Conservation (phyloP, 2,113 vertebrate genomes). For the Chaenocephalus aceratus region DNA sequence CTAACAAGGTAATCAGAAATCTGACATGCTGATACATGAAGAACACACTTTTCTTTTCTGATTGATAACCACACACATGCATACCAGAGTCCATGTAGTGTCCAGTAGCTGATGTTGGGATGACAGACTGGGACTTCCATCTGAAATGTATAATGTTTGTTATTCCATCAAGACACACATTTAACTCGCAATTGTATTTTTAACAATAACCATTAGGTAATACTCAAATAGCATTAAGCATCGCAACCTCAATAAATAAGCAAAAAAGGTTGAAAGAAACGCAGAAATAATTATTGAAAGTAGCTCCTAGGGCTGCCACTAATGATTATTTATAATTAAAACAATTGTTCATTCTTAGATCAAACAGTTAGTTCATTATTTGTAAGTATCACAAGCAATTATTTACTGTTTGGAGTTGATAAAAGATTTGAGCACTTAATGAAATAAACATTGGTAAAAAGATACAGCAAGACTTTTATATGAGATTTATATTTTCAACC, state of each 20-base stretch:
- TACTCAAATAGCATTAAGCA: neutral
- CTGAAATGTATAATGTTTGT: constrained; percentile 60
- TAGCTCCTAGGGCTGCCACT: neutral
- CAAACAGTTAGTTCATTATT: neutral
- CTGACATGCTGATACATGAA: neutral
- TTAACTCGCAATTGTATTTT: neutral
- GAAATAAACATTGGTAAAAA: neutral
- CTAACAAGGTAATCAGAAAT: neutral
- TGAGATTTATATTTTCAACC: neutral
- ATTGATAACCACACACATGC: neutral
- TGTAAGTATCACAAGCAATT: neutral
- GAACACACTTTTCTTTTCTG: neutral
- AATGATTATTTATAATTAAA: neutral
- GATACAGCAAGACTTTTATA: neutral
- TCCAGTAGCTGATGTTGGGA: constrained; percentile 78
- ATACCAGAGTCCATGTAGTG: constrained; percentile 86
- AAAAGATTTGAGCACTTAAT: neutral
- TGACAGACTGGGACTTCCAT: constrained; percentile 74
- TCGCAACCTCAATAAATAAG: neutral
- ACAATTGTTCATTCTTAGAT: neutral
- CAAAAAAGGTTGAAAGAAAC: neutral
- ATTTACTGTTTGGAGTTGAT: neutral
- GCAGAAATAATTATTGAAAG: neutral
- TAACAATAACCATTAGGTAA: neutral
- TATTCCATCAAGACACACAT: neutral